Evolutionary conservation across 2,113 vertebrate species (phyloP), one percentile per base, ranked within the genome.

Genomic region (Poeciliopsis retropinna): DNA sequence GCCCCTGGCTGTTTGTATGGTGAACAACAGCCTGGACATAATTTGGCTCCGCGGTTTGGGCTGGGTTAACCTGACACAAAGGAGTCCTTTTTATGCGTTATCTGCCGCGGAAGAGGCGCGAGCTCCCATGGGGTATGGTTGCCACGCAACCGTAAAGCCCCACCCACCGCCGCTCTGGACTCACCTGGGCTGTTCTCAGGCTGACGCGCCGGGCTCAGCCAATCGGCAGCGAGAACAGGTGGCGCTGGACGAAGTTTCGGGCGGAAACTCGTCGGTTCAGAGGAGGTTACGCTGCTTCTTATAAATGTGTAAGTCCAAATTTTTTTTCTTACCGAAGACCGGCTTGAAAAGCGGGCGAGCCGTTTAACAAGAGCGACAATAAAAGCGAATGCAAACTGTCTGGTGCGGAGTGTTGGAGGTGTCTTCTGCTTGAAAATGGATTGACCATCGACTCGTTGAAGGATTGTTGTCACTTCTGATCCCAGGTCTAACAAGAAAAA

Each of bases 181-280:
- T 86, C 54, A 91, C 88, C 88, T 91, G 87, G 86, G 67, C 70
- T 1, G 5, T 0, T 44, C 14, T 62, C 85, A 92, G 79, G 86
- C 88, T 31, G 85, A 91, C 82, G 2, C 12, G 9, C 22, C 47
- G 61, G 0, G 9, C 27, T 47, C 69, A 22, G 65, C 91, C 89
- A 92, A 92, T 91, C 77, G 51, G 67, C 28, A 73, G 69, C 5
- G 62, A 67, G 82, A n/a, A 87, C 91, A 92, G 91, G 91, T 92
- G 87, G 70, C 44, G n/a, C n/a, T 13, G 30, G 47, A 47, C 5
- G 72, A 76, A 92, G 91, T 93, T 91, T 92, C 91, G 89, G 87
- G 90, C 85, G 88, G 85, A 93, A 88, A 91, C 92, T 84, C 91
- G 87, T 75, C 75, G 73, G 86, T 85, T 81, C 61, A 80, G 83